A percentile compares a stretch with the other conserved stretches of the same genome.
Evolutionary conservation across 2,797 vertebrate genomes (phyloP).

Genomic region (Knipowitschia caucasica): DNA sequence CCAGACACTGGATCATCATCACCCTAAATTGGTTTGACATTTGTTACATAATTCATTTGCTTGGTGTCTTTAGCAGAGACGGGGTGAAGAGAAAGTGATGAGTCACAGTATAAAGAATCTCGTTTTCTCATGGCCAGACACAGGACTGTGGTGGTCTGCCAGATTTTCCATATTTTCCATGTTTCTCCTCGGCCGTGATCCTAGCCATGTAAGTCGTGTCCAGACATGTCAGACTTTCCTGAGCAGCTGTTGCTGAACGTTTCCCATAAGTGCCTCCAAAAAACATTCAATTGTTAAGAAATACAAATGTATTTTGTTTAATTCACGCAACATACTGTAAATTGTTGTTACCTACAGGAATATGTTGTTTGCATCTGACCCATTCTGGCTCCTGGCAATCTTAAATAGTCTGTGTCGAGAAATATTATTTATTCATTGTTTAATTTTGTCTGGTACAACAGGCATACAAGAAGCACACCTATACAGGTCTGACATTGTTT

Average conservation of each 20-base stretch:
- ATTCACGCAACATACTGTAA: neutral
- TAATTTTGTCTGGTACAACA: no score
- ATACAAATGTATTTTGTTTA: neutral
- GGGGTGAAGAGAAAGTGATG: slow-evolving; percentile 46
- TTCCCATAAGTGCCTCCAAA: slow-evolving; percentile 51
- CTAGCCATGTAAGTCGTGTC: slow-evolving; percentile 47
- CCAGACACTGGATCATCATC: neutral
- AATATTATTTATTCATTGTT: no score
- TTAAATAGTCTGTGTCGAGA: no score
- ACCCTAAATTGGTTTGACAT: neutral
- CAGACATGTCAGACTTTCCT: slow-evolving; percentile 77
- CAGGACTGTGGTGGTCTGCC: slow-evolving; percentile 54
- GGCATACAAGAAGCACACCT: no score
- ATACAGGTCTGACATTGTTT: no score
- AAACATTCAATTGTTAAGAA: slow-evolving; percentile 40
- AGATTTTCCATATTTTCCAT: slow-evolving; percentile 71
- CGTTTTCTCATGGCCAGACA: slow-evolving; percentile 68
- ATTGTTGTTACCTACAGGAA: neutral
- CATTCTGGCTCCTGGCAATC: no score
- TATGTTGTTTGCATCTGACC: neutral
- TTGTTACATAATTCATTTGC: slow-evolving; percentile 29
- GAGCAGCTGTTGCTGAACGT: slow-evolving; percentile 57
- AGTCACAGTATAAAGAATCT: slow-evolving; percentile 61
- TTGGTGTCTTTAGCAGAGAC: slow-evolving; percentile 15
- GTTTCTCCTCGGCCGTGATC: slow-evolving; percentile 69